Conservation (phyloP, 1,140 invertebrate genomes). For the Orchestia grillus region DNA sequence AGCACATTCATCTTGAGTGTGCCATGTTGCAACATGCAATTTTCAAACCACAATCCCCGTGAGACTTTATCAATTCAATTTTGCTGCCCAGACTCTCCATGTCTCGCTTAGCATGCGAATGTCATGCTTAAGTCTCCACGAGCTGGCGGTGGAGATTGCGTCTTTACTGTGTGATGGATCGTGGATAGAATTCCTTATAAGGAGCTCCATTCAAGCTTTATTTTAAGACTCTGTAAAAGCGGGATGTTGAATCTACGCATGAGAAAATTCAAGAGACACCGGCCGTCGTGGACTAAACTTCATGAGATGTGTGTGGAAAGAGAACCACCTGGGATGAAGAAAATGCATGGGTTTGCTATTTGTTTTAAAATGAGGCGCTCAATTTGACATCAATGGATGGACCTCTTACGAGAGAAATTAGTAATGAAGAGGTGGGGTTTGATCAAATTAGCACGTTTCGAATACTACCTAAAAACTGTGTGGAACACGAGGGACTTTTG, state of each 20-base stretch:
- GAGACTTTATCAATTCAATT: neutral
- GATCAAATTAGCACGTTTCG: neutral
- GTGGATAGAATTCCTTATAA: slow-evolving; percentile 1
- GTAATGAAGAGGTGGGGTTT: neutral
- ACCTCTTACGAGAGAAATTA: neutral
- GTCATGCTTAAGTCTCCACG: neutral
- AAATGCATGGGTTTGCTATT: neutral
- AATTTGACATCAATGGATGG: neutral
- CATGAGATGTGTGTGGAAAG: neutral
- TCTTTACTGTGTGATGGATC: slow-evolving; percentile 7
- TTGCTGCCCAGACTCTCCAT: neutral
- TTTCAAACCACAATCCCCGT: neutral
- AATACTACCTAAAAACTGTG: neutral
- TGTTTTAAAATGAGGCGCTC: neutral
- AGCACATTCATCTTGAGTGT: neutral
- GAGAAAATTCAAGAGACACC: neutral
- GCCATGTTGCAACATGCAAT: neutral
- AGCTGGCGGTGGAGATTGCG: neutral
- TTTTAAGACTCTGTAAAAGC: neutral
- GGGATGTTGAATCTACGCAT: neutral
- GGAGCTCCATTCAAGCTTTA: neutral
- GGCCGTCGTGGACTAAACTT: neutral
- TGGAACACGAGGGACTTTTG: neutral
- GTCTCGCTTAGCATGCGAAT: neutral
- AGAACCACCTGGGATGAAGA: neutral